Evolutionary conservation across 1,140 invertebrate species (phyloP).

Genomic region (Bombus sylvicola): DNA sequence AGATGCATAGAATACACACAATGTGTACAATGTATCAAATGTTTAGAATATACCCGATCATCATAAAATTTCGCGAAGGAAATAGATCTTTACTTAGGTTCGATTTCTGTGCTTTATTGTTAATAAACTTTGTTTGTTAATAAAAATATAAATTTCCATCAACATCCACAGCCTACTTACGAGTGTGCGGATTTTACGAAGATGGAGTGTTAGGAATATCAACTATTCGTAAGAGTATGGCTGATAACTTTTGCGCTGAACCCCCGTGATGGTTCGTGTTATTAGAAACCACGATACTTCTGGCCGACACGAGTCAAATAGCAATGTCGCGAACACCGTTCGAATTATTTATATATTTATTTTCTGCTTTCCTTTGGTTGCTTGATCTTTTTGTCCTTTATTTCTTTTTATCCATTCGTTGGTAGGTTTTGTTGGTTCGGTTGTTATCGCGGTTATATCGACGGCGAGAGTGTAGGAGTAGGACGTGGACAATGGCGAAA

Average conservation of each 20-base stretch:
- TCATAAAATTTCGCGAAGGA: too few species aligned
- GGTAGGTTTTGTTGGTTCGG: constrained; percentile 12
- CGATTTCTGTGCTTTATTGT: neutral
- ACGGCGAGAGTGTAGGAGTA: neutral
- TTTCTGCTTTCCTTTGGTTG: neutral
- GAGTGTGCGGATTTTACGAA: too few species aligned
- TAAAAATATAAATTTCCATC: too few species aligned
- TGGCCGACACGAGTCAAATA: neutral
- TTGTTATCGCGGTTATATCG: constrained; percentile 32
- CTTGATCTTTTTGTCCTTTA: neutral
- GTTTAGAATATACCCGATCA: too few species aligned
- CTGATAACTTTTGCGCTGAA: neutral
- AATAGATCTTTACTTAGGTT: neutral
- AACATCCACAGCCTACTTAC: too few species aligned
- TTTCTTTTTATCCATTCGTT: neutral
- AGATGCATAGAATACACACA: too few species aligned
- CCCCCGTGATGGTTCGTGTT: too few species aligned
- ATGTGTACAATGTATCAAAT: too few species aligned
- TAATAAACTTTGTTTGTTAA: too few species aligned
- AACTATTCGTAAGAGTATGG: too few species aligned
- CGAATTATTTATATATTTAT: neutral
- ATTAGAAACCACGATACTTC: neutral
- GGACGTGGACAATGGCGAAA: constrained; percentile 20
- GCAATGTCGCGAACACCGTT: neutral
- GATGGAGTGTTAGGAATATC: too few species aligned